These are phyloP conservation scores for Martes martes DNA, from an alignment of 2,113 vertebrate genomes.

Conservation along the genomic window DNA sequence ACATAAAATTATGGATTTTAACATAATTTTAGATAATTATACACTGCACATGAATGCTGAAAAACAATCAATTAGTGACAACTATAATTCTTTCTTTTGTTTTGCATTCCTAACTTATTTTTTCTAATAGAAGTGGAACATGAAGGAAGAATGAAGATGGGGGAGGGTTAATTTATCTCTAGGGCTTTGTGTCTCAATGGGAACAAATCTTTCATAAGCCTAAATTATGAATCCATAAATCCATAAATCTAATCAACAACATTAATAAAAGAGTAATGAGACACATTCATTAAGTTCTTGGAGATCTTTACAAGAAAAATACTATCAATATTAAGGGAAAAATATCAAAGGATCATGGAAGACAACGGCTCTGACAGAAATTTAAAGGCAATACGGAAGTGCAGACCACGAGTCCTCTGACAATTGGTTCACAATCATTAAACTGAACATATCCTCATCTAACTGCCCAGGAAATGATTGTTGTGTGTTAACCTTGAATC, in stretches of 20 bases:
- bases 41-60: constrained; percentile 18
- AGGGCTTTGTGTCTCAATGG: neutral
- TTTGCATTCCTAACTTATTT: constrained; percentile 44
- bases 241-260: constrained; percentile 18
- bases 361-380: neutral
- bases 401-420: neutral
- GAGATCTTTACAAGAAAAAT: constrained; percentile 29
- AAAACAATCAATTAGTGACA: constrained; percentile 64
- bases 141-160: neutral
- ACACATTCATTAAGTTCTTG: constrained; percentile 11
- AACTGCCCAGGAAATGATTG: neutral
- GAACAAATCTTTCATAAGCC: constrained; percentile 5
- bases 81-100: constrained; percentile 43
- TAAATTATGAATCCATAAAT: constrained; percentile 47
- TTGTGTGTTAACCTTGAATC: neutral
- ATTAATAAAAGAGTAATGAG: constrained; percentile 39
- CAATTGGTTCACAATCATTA: constrained; percentile 17
- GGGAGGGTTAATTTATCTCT: constrained; percentile 27
- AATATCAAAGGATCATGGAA: neutral
- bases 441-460: neutral
- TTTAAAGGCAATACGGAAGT: neutral
- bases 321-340: neutral
- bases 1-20: constrained; percentile 35
- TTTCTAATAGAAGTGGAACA: constrained; percentile 49
- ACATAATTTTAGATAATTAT: constrained; percentile 49